Percentiles rank a stretch among this genome's conserved stretches.
These are phyloP conservation scores for Melopsittacus undulatus DNA, from an alignment of 2,797 vertebrate genomes.

Conservation along the genomic window DNA sequence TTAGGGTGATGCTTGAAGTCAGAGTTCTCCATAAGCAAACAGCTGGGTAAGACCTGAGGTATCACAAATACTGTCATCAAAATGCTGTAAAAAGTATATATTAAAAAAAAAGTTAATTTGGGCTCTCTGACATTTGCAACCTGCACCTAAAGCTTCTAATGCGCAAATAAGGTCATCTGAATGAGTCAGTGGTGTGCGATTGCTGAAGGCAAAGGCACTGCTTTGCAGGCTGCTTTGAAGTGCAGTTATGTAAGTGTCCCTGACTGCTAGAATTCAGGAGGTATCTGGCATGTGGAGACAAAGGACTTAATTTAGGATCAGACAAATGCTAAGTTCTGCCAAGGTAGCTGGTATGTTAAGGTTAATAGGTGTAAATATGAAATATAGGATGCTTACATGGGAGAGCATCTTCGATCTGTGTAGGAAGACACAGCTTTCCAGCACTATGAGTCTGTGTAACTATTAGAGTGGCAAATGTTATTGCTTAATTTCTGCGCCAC, in stretches of 20 bases:
- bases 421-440: background rate
- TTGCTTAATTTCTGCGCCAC: background rate
- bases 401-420: background rate
- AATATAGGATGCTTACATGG: background rate
- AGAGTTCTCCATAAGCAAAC: constrained; percentile 11
- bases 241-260: constrained; percentile 62
- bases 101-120: constrained; percentile 51
- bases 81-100: constrained; percentile 28
- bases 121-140: constrained; percentile 70
- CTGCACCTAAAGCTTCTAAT: constrained; percentile 70
- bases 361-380: constrained; percentile 57
- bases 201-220: constrained; percentile 59
- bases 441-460: background rate
- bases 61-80: constrained; percentile 56
- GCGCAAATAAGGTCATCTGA: constrained; percentile 74
- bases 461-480: background rate
- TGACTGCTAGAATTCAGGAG: constrained; percentile 40
- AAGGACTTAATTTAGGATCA: constrained; percentile 65
- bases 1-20: background rate
- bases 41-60: background rate
- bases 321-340: constrained; percentile 52
- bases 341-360: constrained; percentile 14
- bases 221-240: constrained; percentile 68
- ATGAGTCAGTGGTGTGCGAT: constrained; percentile 55
- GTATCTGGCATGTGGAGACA: constrained; percentile 43